These are phyloP conservation scores for Laticauda colubrina DNA, from an alignment of 2,113 vertebrate species.

Conservation along the genomic window DNA sequence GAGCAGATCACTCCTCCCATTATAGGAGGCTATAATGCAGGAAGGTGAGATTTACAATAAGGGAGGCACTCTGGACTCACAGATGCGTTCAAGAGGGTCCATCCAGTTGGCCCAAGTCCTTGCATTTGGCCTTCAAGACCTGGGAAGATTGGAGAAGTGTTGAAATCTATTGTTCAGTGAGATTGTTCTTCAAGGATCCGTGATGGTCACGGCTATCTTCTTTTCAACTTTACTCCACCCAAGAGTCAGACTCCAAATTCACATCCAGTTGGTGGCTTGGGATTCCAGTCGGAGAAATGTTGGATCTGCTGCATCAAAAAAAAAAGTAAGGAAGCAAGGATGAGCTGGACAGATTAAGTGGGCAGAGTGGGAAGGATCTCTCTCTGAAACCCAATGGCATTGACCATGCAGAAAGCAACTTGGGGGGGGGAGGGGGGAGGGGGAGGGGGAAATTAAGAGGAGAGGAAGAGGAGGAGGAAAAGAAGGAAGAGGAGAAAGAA, in stretches of 20 bases:
- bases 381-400: background rate
- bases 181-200: background rate
- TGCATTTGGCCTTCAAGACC: background rate
- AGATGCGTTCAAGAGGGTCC: background rate
- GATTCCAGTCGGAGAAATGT: background rate
- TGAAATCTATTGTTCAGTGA: background rate
- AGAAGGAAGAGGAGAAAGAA: too few species aligned
- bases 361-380: background rate
- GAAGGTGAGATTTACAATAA: rapidly evolving
- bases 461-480: too few species aligned
- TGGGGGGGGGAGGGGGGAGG: background rate
- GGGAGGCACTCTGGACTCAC: background rate
- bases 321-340: background rate
- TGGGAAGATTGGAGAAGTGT: background rate
- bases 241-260: background rate
- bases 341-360: background rate
- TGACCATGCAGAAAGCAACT: background rate
- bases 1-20: slow-evolving; percentile 69
- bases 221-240: background rate
- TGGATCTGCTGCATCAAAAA: background rate
- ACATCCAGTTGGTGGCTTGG: background rate
- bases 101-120: background rate
- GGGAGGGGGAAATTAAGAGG: too few species aligned
- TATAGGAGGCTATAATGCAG: too few species aligned
- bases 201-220: background rate